These are phyloP conservation scores for Caprella mutica DNA, from an alignment of 2,888 invertebrate species.

Conservation along the genomic window DNA sequence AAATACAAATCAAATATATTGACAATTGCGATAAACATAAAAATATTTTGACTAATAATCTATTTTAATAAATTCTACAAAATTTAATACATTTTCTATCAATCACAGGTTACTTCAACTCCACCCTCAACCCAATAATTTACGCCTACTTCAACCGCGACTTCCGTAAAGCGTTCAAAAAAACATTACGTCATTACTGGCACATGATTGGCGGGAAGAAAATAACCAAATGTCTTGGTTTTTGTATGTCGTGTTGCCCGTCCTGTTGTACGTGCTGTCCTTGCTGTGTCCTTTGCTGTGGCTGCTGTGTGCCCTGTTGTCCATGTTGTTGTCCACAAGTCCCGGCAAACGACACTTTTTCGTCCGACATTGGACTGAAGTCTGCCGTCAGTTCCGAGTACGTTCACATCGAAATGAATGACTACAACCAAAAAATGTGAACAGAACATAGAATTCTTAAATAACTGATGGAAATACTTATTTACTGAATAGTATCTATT, in stretches of 20 bases:
- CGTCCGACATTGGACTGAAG: constrained; percentile 20
- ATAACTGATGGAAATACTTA: too few relatives aligned
- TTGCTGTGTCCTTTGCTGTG: not conserved
- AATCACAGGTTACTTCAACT: constrained; percentile 76
- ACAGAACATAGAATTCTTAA: too few relatives aligned
- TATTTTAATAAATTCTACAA: not conserved
- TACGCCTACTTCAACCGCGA: constrained; percentile 94
- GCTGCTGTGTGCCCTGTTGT: constrained; percentile 5
- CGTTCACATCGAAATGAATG: constrained; percentile 31
- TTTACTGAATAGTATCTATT: too few relatives aligned
- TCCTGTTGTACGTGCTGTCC: constrained; percentile 11
- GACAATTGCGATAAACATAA: too few relatives aligned
- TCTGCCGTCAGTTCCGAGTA: constrained; percentile 29
- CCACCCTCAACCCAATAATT: constrained; percentile 90
- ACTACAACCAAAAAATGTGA: constrained; percentile 15
- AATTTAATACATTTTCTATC: not conserved
- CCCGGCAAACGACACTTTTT: constrained; percentile 16
- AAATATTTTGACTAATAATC: not conserved
- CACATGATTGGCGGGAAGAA: not conserved
- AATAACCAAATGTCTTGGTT: not conserved
- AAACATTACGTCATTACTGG: constrained; percentile 29
- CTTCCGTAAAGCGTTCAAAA: constrained; percentile 51
- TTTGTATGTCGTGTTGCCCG: not conserved
- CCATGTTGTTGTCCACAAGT: constrained; percentile 6
- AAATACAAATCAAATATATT: too few relatives aligned